Evolutionary conservation across 2,888 invertebrate genomes (phyloP), one percentile per base, ranked within the genome.

Genomic region (Erebia epiphron): DNA sequence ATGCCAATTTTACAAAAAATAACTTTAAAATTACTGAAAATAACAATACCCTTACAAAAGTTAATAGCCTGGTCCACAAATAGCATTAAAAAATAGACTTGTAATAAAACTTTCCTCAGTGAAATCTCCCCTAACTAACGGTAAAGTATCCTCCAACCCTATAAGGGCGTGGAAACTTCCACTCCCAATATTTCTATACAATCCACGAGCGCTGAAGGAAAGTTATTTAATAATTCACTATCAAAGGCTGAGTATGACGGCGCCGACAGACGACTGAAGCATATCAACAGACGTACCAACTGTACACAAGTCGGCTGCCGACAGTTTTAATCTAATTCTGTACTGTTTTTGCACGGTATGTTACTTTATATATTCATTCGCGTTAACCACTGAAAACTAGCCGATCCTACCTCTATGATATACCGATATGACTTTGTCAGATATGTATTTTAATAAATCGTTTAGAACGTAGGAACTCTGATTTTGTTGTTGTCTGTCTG

Each of bases 161-260:
- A 57, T 43, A 46, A 67, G 63, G 58, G 67, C 52, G 67, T 64
- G 72, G 50, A 65, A 67, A 70, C 52, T 63, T 63, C 63, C 54
- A 35, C 52, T 16, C 35, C 16, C 54, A 54, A 64, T 64, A 52
- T 64, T 52, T 26, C 52, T 41, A 16, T 54, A 41, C 65, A 69
- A 61, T 41, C 16, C 52, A 16, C 69, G 65, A 56, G 61, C 68
- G 50, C 50, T 49, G 54, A 49, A 72, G 69, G 57, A 72, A 72
- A 73, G 69, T 69, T 72, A 73, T 73, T 73, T 73, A 69, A 73
- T 73, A 73, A 73, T 73, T 73, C 65, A 72, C 69, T 72, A 72
- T 73, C 64, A 66, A 71, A 71, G 71, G 70, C 70, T 60, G 61
- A 64, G 60, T 72, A 72, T 72, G 72, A 72, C 67, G 71, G 64